A percentile compares a stretch with the other conserved stretches of the same genome.
phyloP scores from a whole-genome alignment of 2,888 invertebrate species.

The Glaucopsyche alexis region DNA sequence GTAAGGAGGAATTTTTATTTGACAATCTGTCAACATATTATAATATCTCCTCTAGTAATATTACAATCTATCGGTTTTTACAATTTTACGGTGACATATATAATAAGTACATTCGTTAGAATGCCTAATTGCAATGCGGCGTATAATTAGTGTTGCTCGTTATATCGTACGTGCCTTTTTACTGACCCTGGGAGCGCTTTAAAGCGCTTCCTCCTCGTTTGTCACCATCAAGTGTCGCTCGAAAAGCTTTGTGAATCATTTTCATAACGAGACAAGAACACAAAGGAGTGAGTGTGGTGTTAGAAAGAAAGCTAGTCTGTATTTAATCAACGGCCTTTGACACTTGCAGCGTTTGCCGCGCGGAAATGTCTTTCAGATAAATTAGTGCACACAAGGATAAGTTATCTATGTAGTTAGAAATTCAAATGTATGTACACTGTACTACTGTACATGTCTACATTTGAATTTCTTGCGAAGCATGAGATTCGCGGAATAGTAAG shows the following conservation, averaged over 20 bases:
- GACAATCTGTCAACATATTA: too few species aligned
- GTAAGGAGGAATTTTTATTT: too few species aligned
- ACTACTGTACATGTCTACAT: too few species aligned
- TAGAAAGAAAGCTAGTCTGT: conserved; percentile 22
- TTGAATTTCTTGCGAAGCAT: too few species aligned
- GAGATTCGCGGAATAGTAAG: too few species aligned
- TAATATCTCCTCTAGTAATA: too few species aligned
- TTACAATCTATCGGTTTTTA: too few species aligned
- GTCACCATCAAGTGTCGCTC: conserved; percentile 31
- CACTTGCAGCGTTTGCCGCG: background rate
- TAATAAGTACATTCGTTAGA: conserved; percentile 24
- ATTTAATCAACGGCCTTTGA: conserved; percentile 22
- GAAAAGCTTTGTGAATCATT: conserved; percentile 31
- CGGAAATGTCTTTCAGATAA: too few species aligned
- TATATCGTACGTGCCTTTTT: conserved; percentile 29
- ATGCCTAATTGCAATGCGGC: conserved; percentile 22
- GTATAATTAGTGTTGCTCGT: conserved; percentile 32
- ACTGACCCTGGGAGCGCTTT: conserved; percentile 20
- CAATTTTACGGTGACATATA: too few species aligned
- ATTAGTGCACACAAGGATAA: too few species aligned
- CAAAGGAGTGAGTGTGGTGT: conserved; percentile 19
- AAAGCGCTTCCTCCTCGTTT: conserved; percentile 30
- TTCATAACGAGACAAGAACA: conserved; percentile 27
- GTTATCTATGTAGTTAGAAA: too few species aligned
- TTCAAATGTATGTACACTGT: too few species aligned